Base-by-base conservation (phyloP, 1,140 invertebrate genomes). In the Sycobia sp. region DNA sequence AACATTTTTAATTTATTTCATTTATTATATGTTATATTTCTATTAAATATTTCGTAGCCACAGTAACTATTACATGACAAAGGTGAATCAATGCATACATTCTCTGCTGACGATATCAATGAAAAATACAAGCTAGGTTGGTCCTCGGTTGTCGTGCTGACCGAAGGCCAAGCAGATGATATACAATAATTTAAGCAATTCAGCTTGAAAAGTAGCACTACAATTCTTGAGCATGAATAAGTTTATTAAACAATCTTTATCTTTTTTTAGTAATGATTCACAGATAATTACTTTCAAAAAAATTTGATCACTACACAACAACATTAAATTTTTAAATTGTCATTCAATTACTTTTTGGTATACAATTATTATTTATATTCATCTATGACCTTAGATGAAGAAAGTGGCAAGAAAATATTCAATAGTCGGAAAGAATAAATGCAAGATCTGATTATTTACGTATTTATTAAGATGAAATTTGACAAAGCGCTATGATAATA, bases 71-170 rank as follows among this genome's bases (percentile, higher is more conserved):
- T 47, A 54, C n/a, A 53, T 46, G 47, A 58, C 10, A 34, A 53
- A 54, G 36, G 55, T 29, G 58, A 53, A 46, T 58, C 23, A 27
- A 22, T 46, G 47, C 50, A 43, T 69, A 69, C 49, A 49, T 43
- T 62, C 34, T 72, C 60, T 65, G 49, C 57, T 51, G 39, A 44
- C 59, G 63, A 71, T 67, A 51, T 72, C 64, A 58, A 69, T 74
- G 72, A 71, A 74, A 74, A 75, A 72, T 75, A 73, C 69, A 71
- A 72, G 71, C 71, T 72, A 71, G 59, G 62, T 73, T 73, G 71
- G 71, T 73, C 71, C 71, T 73, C 71, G 69, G 69, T 73, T 71
- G 67, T 58, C 65, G 69, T 72, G 73, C 70, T 72, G 69, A 73
- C 69, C 69, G 66, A 70, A 74, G 66, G 71, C 71, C 73, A 72